Percentiles rank a stretch among this genome's conserved stretches.
Evolutionary conservation across 2,113 vertebrate species (phyloP).

Genomic region (Condylura cristata): DNA sequence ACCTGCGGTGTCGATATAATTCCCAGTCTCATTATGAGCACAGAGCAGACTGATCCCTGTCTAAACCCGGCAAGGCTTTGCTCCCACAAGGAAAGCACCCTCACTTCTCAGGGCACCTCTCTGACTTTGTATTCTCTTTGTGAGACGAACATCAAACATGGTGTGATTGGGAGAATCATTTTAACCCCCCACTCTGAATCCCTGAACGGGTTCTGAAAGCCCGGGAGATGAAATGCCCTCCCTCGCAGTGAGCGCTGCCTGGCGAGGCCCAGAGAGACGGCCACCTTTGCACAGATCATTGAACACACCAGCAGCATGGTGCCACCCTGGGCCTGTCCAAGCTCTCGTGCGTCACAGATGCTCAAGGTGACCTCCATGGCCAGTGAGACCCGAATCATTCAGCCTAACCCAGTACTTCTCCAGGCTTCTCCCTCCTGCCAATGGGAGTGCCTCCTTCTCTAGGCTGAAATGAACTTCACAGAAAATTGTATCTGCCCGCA

Average conservation of each 20-base stretch:
- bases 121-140: background rate
- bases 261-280: background rate
- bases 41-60: background rate
- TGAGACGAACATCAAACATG: background rate
- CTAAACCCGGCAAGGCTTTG: background rate
- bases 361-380: background rate
- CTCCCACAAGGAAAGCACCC: background rate
- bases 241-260: rapidly evolving
- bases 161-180: background rate
- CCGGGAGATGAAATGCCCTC: rapidly evolving
- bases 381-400: background rate
- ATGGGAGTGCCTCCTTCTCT: background rate
- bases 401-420: background rate
- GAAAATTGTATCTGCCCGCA: background rate
- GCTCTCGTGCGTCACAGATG: background rate
- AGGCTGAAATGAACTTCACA: background rate
- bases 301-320: background rate
- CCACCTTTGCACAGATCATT: background rate
- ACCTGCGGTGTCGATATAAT: background rate
- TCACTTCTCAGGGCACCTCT: background rate
- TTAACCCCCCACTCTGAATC: background rate
- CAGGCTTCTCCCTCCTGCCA: background rate
- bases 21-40: background rate
- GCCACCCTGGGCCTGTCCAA: background rate
- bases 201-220: background rate